Conservation (phyloP, 2,888 invertebrate genomes). For the Orchestes rusci region DNA sequence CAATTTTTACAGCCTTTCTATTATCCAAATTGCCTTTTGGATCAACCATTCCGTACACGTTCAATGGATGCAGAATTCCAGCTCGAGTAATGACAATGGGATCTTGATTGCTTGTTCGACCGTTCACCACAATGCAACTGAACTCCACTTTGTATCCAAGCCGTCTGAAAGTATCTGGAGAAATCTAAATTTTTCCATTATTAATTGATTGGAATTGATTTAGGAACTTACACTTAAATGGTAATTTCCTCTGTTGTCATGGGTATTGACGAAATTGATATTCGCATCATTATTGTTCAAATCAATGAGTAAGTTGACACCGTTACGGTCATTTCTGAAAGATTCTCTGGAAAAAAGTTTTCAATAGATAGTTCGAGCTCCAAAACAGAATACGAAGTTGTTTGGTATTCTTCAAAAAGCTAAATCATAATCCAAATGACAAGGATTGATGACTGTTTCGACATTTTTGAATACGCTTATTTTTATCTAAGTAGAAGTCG, state of each 20-base stretch:
- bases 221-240: slow-evolving; percentile 26
- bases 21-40: slow-evolving; percentile 17
- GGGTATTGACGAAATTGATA: slow-evolving; percentile 12
- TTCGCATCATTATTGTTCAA: too few relatives aligned
- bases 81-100: slow-evolving; percentile 25
- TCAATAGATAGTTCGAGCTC: too few relatives aligned
- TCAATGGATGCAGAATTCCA: slow-evolving; percentile 28
- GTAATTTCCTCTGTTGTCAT: slow-evolving; percentile 27
- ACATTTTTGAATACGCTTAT: too few relatives aligned
- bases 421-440: too few relatives aligned
- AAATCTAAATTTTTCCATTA: neutral
- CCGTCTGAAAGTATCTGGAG: slow-evolving; percentile 1
- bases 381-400: too few relatives aligned
- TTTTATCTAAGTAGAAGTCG: too few relatives aligned
- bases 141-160: slow-evolving; percentile 29
- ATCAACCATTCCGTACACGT: slow-evolving; percentile 21
- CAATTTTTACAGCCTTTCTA: slow-evolving; percentile 28
- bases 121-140: slow-evolving; percentile 29
- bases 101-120: slow-evolving; percentile 18
- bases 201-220: neutral
- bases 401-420: too few relatives aligned
- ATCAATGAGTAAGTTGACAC: too few relatives aligned
- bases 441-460: too few relatives aligned
- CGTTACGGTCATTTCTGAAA: too few relatives aligned
- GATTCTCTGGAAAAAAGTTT: too few relatives aligned